Evolutionary conservation across 23 tunicate species (phyloP), one percentile per base, ranked within the genome.

Genomic region (Halocynthia aurantium): DNA sequence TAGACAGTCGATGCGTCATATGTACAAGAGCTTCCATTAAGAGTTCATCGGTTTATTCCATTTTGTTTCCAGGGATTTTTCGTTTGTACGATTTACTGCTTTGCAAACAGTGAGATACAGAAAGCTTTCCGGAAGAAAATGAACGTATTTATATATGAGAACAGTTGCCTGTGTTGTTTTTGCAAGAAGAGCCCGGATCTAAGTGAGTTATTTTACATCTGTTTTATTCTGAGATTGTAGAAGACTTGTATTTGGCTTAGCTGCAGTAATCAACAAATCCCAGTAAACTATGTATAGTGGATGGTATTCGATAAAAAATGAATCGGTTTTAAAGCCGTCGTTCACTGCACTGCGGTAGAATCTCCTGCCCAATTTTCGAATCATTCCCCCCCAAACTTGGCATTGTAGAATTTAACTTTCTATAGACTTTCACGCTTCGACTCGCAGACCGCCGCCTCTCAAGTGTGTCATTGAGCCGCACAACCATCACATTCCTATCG

Each of bases 71-170:
- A 93, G 91, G 98, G 98, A 7, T 88, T 88, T 56, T 71, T 86
- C 21, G 98, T 93, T 12, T 86, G 88, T 55, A 22, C 76, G 7
- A 78, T 93, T 17, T 93, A 86, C 83, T 93, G 91, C 75, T 93
- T 85, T 66, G 85, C 86, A 52, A 86, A 93, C 67, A 52, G 57
- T 51, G 98, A 93, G 55, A 73, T 86, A 13, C 92, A 78, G 66
- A 73, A 53, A 18, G 88, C 84, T 9, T 22, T 86, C 13, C 19
- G 13, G 61, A 83, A 88, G 51, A 73, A 83, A 55, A 12, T 83
- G 7, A 53, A 72, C 44, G 31, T 65, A 0, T 81, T 85, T 81
- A 81, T 53, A 69, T 53, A 21, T 51, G 77, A 84, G 17, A 60
- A 65, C 52, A 55, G 56, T 64, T 51, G 52, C 19, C 56, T 77